A percentile compares a stretch with the other conserved stretches of the same genome.
These are phyloP conservation scores for Archips xylosteana DNA, from an alignment of 2,888 invertebrate genomes.

Conservation along the genomic window DNA sequence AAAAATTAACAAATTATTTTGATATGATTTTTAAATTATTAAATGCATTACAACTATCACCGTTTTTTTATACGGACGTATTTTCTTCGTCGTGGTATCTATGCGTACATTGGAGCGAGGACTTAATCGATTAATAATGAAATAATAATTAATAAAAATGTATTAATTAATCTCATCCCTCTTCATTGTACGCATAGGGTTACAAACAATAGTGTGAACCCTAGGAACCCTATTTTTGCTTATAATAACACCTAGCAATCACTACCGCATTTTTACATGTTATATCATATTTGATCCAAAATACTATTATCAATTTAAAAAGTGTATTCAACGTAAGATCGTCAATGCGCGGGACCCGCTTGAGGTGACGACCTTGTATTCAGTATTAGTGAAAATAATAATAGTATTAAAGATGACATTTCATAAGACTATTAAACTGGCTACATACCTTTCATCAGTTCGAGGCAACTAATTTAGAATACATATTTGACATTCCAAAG, in stretches of 20 bases:
- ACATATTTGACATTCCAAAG: constrained; percentile 6
- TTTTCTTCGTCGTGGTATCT: constrained; percentile 44
- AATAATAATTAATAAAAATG: neutral
- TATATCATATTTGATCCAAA: constrained; percentile 1
- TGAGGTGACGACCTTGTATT: no score
- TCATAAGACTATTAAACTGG: constrained; percentile 13
- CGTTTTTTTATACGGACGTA: constrained; percentile 59
- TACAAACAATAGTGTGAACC: constrained; percentile 15
- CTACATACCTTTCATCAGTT: neutral
- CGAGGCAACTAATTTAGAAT: neutral
- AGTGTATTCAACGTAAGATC: neutral
- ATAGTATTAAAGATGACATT: neutral
- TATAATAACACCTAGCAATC: constrained; percentile 36
- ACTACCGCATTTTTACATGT: constrained; percentile 33
- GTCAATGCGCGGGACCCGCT: no score
- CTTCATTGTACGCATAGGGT: constrained; percentile 4
- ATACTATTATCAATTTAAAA: constrained; percentile 1
- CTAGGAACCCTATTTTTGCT: constrained; percentile 38
- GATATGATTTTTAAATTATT: constrained; percentile 54
- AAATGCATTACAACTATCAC: constrained; percentile 64
- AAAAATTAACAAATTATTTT: constrained; percentile 41
- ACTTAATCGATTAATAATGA: no score
- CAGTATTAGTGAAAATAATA: neutral
- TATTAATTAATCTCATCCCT: neutral
- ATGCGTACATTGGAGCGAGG: constrained; percentile 11